Conservation (phyloP, 2,888 invertebrate genomes). For the Noctua janthina region DNA sequence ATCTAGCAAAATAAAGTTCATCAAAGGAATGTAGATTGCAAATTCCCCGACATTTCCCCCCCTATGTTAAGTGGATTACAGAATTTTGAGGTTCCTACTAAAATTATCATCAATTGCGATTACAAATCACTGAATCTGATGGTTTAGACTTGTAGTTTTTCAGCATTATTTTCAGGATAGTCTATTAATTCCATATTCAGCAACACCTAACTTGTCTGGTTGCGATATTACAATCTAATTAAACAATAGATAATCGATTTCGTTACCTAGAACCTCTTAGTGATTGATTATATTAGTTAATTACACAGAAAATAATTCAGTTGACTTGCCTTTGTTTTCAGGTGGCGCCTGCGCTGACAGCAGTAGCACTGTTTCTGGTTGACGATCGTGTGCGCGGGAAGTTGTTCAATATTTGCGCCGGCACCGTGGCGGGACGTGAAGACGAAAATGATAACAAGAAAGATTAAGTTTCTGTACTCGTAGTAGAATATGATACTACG, state of each 20-base stretch:
- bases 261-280: not conserved
- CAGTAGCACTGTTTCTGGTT: conserved; percentile 70
- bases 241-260: not conserved
- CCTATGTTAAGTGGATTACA: not conserved
- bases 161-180: not conserved
- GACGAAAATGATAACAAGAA: conserved; percentile 55
- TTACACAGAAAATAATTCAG: not conserved
- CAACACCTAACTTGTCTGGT: not conserved
- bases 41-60: not conserved
- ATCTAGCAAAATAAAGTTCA: not conserved
- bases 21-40: not conserved
- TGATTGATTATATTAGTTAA: not conserved
- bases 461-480: conserved; percentile 37
- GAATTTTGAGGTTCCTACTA: not conserved
- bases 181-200: not conserved
- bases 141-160: not conserved
- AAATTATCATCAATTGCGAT: not conserved
- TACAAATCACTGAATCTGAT: not conserved
- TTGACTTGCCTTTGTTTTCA: conserved; percentile 64
- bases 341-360: conserved; percentile 75
- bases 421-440: conserved; percentile 10
- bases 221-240: not conserved
- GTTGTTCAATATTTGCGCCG: conserved; percentile 64
- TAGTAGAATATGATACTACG: not conserved
- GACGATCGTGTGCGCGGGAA: conserved; percentile 74